Base-by-base conservation (phyloP, 1,140 invertebrate genomes). In the Drosophila rufa region DNA sequence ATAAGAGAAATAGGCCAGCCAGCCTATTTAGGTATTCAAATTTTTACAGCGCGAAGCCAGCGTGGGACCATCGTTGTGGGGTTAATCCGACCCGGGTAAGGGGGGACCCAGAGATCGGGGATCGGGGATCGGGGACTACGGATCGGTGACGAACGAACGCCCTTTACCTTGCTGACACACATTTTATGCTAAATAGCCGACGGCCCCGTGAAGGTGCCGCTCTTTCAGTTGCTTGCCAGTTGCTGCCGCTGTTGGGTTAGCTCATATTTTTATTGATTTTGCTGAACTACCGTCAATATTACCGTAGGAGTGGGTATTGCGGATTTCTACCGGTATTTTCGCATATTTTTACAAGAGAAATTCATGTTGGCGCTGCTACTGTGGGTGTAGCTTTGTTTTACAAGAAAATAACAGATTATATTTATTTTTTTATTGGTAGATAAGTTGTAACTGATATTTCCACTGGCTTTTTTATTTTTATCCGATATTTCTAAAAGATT, bases 131-230 rank as follows among this genome's bases (percentile, higher is more conserved):
- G 64, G 30, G 42, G 42, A 36, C n/a, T 36, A 22, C 57, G 62
- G 57, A 58, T 42, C 27, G 55, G 57, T 57, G 46, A 19, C 25
- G 65, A 48, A 65, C 76, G 85, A 82, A 81, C 85, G 85, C 85
- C 85, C 85, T 89, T 89, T 89, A 89, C 85, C 85, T 89, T 89
- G 85, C 85, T 89, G 85, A 89, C 85, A 89, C 79, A 89, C 85
- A 89, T 89, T 89, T 89, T 91, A 89, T 89, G 85, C 82, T 82
- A 89, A 89, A 53, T 19, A 82, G 78, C 60, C 79, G 58, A 47
- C 70, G 85, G 73, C 69, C 53, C 55, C 43, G 56, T 71, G 57
- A 57, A 69, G 58, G 47, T 58, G 53, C 67, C 79, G 62, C 17
- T 57, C 15, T 75, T 36, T 48, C 38, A 33, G 51, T 30, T 8